A percentile compares a stretch with the other conserved stretches of the same genome.
Evolutionary conservation across 2,113 vertebrate genomes (phyloP).

Genomic region (Xiphorhynchus elegans): DNA sequence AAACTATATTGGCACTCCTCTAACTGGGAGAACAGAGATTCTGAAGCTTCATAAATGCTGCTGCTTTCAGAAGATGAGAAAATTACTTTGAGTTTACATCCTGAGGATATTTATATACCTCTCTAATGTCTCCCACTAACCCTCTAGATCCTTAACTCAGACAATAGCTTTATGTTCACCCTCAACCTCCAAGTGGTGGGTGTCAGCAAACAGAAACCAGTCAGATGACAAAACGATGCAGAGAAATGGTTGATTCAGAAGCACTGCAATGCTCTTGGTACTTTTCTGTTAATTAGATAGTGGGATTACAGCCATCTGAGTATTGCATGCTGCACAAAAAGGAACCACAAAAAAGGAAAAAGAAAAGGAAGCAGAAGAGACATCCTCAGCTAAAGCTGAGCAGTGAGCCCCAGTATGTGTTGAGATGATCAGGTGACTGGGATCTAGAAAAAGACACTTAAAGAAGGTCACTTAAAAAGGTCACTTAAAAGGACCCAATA

Average conservation of each 20-base stretch:
- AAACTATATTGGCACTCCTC: background rate
- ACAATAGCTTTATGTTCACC: background rate
- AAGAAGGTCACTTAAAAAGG: too few relatives aligned
- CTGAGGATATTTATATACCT: background rate
- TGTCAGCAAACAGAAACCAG: background rate
- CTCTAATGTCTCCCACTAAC: background rate
- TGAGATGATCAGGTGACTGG: background rate
- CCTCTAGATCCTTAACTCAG: background rate
- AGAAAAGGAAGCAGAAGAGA: background rate
- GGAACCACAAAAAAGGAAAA: background rate
- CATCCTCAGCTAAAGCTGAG: background rate
- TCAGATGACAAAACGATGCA: background rate
- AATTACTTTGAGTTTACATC: background rate
- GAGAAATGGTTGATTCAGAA: background rate
- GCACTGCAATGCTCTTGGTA: background rate
- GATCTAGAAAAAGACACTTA: background rate
- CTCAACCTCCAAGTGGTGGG: background rate
- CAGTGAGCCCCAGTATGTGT: background rate
- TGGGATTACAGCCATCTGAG: background rate
- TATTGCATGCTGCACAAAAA: background rate
- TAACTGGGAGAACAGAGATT: background rate
- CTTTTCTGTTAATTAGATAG: background rate
- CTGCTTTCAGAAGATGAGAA: background rate
- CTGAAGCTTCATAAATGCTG: background rate
- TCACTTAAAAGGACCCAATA: background rate